Evolutionary conservation across 1,140 invertebrate species (phyloP).

Genomic region (Coelopa frigida): DNA sequence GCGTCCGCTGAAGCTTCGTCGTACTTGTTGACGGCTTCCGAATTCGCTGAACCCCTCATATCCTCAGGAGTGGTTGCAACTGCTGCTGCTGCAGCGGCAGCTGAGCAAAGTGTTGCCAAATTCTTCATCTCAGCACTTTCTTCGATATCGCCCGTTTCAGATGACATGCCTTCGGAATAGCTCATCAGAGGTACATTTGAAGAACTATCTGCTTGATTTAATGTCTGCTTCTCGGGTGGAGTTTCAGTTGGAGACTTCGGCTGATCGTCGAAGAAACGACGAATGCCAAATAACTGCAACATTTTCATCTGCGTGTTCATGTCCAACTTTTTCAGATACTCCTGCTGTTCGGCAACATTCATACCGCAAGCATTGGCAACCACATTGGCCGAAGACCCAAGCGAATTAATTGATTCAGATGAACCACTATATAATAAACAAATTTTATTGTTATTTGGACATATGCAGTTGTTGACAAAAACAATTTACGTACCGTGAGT

Average conservation of each 20-base stretch:
- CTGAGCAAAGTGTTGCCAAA: constrained; percentile 34
- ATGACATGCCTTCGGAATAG: too few species aligned
- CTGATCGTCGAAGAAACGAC: constrained; percentile 40
- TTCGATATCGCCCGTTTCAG: constrained; percentile 9
- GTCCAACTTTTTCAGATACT: constrained; percentile 11
- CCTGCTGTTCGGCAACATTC: constrained; percentile 15
- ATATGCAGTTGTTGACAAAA: too few species aligned
- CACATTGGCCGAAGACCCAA: neutral
- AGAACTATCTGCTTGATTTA: too few species aligned
- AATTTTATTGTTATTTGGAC: too few species aligned
- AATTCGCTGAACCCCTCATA: neutral
- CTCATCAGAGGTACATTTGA: too few species aligned
- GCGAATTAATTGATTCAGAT: too few species aligned
- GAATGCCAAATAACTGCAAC: constrained; percentile 32
- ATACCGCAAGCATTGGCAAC: constrained; percentile 11
- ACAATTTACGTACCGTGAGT: too few species aligned
- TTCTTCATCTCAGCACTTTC: constrained; percentile 35
- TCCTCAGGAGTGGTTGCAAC: too few species aligned
- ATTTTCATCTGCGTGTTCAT: constrained; percentile 23
- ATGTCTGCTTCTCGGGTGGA: constrained; percentile 41
- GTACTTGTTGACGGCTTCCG: neutral
- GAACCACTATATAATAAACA: too few species aligned
- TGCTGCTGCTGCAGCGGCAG: constrained; percentile 35
- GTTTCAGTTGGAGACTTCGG: constrained; percentile 43
- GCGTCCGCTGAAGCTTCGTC: constrained; percentile 12